Evolutionary conservation across 2,888 invertebrate genomes (phyloP).

Genomic region (Endotricha flammealis): DNA sequence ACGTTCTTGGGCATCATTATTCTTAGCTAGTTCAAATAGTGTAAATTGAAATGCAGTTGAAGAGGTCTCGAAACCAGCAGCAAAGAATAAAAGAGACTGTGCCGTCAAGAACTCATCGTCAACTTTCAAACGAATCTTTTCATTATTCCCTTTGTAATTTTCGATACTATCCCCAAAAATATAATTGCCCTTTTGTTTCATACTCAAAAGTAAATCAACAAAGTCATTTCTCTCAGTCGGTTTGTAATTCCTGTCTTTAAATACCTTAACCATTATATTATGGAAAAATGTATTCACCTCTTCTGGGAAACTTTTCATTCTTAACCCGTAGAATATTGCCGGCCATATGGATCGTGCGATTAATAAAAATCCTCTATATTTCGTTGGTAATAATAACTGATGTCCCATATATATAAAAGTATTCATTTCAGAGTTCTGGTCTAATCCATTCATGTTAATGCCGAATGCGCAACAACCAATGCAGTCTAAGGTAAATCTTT

Average conservation of each 20-base stretch:
- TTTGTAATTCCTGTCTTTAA: conserved; percentile 32
- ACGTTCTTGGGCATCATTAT: conserved; percentile 30
- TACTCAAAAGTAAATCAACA: conserved; percentile 40
- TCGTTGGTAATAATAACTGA: conserved; percentile 39
- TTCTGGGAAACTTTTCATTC: conserved; percentile 31
- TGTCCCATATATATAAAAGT: conserved; percentile 35
- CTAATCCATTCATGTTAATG: conserved; percentile 42
- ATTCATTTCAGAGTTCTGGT: conserved; percentile 27
- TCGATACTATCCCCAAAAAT: conserved; percentile 40
- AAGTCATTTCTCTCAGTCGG: conserved; percentile 43
- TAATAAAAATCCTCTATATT: too few species aligned
- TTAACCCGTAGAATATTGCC: conserved; percentile 39
- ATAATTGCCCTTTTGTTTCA: conserved; percentile 33
- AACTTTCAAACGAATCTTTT: conserved; percentile 37
- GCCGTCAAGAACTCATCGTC: conserved; percentile 64
- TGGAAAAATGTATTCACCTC: conserved; percentile 35
- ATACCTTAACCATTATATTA: conserved; percentile 31
- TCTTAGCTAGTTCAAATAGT: conserved; percentile 43
- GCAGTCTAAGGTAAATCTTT: too few species aligned
- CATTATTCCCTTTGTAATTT: conserved; percentile 30
- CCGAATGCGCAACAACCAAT: conserved; percentile 50
- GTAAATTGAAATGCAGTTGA: conserved; percentile 34
- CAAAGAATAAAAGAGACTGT: conserved; percentile 72
- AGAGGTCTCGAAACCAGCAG: conserved; percentile 50
- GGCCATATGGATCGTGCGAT: conserved; percentile 56